Conservation (phyloP, 92 coral and sea anemone genomes). For the Zoanthus sansibaricus region DNA sequence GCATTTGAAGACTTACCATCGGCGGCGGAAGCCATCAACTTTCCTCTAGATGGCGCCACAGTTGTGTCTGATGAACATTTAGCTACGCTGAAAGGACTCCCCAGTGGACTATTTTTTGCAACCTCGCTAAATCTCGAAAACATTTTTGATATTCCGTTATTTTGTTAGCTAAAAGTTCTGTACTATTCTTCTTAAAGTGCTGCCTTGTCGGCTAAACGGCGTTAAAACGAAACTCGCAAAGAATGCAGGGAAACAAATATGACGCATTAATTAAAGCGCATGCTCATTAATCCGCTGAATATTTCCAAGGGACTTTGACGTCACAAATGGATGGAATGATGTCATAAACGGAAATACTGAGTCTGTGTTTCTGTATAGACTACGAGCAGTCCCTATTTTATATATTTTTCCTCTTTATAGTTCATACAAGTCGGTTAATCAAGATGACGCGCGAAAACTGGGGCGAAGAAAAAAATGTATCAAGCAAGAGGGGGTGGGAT, state of each 20-base stretch:
- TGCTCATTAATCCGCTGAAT: slow-evolving; percentile 1
- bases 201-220: slow-evolving; percentile 40
- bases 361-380: no score
- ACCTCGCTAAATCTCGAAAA: slow-evolving; percentile 88
- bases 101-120: slow-evolving; percentile 90
- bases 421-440: no score
- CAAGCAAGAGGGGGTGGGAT: no score
- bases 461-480: no score
- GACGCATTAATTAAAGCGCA: slow-evolving; percentile 38
- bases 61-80: slow-evolving; percentile 73
- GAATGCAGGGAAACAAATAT: slow-evolving; percentile 48
- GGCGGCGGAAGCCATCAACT: slow-evolving; percentile 86
- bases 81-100: slow-evolving; percentile 77
- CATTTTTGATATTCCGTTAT: slow-evolving; percentile 60
- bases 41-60: slow-evolving; percentile 59
- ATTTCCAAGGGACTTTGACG: no score
- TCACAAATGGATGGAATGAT: no score
- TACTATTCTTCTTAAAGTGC: neutral
- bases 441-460: no score
- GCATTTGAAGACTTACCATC: slow-evolving; percentile 77
- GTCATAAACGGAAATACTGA: no score
- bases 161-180: neutral
- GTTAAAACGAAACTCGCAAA: slow-evolving; percentile 48
- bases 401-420: no score
- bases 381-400: no score